Evolutionary conservation across 2,888 invertebrate species (phyloP).

Genomic region (Lydus trimaculatus): DNA sequence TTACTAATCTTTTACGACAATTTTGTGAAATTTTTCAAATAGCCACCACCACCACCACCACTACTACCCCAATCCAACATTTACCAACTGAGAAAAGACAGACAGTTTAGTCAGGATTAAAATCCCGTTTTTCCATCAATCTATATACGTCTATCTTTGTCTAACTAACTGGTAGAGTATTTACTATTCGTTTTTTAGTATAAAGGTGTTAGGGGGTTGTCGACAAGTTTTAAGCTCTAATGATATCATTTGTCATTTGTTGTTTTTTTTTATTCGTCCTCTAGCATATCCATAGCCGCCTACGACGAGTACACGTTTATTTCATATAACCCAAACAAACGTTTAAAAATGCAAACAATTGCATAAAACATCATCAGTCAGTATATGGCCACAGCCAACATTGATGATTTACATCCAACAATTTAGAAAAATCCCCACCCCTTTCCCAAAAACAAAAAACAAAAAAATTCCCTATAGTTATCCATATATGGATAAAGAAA

Average conservation of each 20-base stretch:
- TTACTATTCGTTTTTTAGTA: neutral
- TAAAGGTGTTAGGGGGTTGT: constrained; percentile 1
- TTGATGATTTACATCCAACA: neutral
- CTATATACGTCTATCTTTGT: neutral
- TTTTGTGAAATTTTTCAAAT: neutral
- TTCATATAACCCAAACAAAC: neutral
- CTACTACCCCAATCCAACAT: too few species aligned
- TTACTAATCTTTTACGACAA: neutral
- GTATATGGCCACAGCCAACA: too few species aligned
- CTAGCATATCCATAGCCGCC: too few species aligned
- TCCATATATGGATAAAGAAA: neutral
- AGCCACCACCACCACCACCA: neutral
- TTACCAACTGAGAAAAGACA: neutral
- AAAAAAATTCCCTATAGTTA: too few species aligned
- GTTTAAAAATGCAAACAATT: neutral
- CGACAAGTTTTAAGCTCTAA: constrained; percentile 54
- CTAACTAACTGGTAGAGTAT: neutral
- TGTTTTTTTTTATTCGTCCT: constrained; percentile 43
- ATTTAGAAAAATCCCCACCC: neutral
- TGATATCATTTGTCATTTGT: constrained; percentile 55
- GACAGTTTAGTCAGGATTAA: neutral
- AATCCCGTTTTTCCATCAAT: neutral
- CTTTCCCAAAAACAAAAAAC: neutral
- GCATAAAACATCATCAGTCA: too few species aligned
- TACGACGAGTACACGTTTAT: constrained; percentile 17